Base-by-base conservation (phyloP, 2,113 vertebrate genomes). In the Notiomystis cincta region DNA sequence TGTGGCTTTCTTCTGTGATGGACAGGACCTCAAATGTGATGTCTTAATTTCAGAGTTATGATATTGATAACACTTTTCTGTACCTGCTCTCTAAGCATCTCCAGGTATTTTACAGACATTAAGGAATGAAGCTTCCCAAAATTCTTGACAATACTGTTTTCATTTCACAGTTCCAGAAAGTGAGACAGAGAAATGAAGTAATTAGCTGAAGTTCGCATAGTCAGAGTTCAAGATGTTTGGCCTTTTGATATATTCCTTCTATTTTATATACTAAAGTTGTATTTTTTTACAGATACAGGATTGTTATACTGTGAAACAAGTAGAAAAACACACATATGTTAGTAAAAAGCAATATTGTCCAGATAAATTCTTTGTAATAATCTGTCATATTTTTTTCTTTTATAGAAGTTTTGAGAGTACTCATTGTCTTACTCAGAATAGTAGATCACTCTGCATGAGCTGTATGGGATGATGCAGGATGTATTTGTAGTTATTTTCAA, bases 21-120 rank as follows among this genome's bases (percentile, higher is more conserved):
- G 81, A 89, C 60, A 93, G 82, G 85, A 82, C 56, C 54, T 95
- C 70, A 73, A 75, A 84, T 80, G 11, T 72, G 71, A 86, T 92
- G 77, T 87, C 72, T 83, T 95, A 40, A 76, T 89, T 95, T 95
- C 90, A 94, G 58, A 84, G 60, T 84, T 44, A 64, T 91, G 61
- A 47, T 94, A 67, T 48, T 48, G 28, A 70, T 93, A 67, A 56
- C 13, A 35, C 42, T 89, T 93, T 64, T 57, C 71, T 81, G 14
- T 84, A 61, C 12, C 31, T 82, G 27, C 40, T 78, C 23, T 87
- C 61, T 67, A 60, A 93, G 73, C 15, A 61, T 84, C 77, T 79
- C 47, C 19, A 56, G n/a, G 16, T 64, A 64, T 95, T 93, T 91
- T 91, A 82, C 28, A 72, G 65, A 58, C 45, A 15, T 67, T 81